A percentile compares a stretch with the other conserved stretches of the same genome.
Evolutionary conservation across 2,113 vertebrate genomes (phyloP).

Genomic region (Piprites chloris): DNA sequence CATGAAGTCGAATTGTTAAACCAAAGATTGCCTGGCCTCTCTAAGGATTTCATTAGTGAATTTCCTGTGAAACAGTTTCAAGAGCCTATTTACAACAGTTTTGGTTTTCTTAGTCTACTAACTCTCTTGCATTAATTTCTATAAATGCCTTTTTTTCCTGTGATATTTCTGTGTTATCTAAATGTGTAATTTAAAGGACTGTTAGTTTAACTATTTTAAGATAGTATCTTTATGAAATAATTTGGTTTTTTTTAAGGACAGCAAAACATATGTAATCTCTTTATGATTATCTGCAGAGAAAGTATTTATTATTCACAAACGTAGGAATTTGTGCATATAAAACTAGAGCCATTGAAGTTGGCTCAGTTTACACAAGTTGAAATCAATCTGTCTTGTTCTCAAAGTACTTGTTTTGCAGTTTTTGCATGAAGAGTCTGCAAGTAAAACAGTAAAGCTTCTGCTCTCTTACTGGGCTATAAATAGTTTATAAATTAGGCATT

Average conservation of each 20-base stretch:
- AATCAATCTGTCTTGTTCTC: neutral
- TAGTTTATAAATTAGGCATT: constrained; percentile 32
- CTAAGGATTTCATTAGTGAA: constrained; percentile 55
- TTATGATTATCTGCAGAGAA: neutral
- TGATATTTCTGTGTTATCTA: neutral
- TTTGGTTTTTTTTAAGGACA: neutral
- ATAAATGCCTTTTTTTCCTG: neutral
- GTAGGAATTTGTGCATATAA: neutral
- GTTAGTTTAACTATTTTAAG: neutral
- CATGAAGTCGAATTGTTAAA: constrained; percentile 29
- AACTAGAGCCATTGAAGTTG: neutral
- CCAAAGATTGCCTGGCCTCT: constrained; percentile 22
- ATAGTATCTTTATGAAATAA: neutral
- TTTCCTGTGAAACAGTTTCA: neutral
- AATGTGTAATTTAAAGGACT: neutral
- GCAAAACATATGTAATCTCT: neutral
- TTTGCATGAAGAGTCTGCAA: neutral
- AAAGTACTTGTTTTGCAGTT: constrained; percentile 2
- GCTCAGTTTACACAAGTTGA: neutral
- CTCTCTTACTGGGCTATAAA: constrained; percentile 4
- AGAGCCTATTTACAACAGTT: constrained; percentile 25
- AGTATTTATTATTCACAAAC: constrained; percentile 22
- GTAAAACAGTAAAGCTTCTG: neutral
- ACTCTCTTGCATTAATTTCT: constrained; percentile 7
- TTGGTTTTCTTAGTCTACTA: neutral